A percentile compares a stretch with the other conserved stretches of the same genome.
These are phyloP conservation scores for Phortica variegata DNA, from an alignment of 1,140 invertebrate species.

Conservation along the genomic window DNA sequence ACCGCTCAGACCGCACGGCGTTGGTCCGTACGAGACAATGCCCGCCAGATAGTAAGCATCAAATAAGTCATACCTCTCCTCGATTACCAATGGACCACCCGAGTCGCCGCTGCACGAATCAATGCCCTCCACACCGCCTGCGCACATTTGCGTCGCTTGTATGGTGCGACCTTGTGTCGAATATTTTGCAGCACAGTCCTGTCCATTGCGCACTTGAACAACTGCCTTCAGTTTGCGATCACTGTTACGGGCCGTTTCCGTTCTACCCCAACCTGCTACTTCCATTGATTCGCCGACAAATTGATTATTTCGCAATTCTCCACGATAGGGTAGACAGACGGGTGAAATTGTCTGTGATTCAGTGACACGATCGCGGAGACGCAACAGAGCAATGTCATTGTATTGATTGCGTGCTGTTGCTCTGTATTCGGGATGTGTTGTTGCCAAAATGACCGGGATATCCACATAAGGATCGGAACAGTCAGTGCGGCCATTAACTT, in stretches of 20 bases:
- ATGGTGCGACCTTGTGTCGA: conserved; percentile 23
- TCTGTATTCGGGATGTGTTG: conserved; percentile 65
- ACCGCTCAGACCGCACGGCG: conserved; percentile 67
- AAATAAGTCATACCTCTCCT: not conserved
- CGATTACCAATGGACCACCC: conserved; percentile 57
- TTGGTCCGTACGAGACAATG: conserved; percentile 76
- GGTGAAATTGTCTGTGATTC: conserved; percentile 67
- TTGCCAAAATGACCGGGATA: conserved; percentile 61
- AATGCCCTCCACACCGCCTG: conserved; percentile 64
- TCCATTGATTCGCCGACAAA: conserved; percentile 61
- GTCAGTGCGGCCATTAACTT: conserved; percentile 35
- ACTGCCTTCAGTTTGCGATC: conserved; percentile 37
- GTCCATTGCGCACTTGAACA: conserved; percentile 20
- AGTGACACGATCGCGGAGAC: conserved; percentile 60
- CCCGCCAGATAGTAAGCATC: conserved; percentile 60
- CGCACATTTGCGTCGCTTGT: conserved; percentile 61
- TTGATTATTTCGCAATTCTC: conserved; percentile 42
- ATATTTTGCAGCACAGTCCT: conserved; percentile 28
- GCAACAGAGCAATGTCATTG: conserved; percentile 71
- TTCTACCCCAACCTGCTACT: conserved; percentile 82
- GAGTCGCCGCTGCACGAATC: conserved; percentile 63
- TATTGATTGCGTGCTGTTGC: conserved; percentile 59
- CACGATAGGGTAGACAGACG: conserved; percentile 68
- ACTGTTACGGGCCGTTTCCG: conserved; percentile 60
- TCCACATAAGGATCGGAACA: conserved; percentile 61